These are phyloP conservation scores for Drosophila eugracilis DNA, from an alignment of 1,140 invertebrate genomes.

Conservation along the genomic window DNA sequence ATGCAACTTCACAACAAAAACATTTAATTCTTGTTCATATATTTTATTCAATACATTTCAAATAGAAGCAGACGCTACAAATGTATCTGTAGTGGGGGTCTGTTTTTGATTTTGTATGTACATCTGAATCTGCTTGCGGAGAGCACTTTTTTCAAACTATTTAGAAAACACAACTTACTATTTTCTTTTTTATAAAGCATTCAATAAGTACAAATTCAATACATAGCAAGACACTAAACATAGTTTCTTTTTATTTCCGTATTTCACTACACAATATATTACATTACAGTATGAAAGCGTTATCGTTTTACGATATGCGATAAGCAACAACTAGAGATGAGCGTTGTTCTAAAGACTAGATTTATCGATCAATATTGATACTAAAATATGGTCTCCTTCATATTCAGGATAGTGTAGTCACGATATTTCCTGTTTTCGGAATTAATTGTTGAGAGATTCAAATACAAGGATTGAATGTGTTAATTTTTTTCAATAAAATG, in stretches of 20 bases:
- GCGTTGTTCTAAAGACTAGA: not conserved
- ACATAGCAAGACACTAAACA: not conserved
- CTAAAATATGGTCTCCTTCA: too few species aligned
- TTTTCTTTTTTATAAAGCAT: not conserved
- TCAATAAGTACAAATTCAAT: constrained; percentile 9
- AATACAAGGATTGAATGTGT: too few species aligned
- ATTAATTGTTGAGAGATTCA: too few species aligned
- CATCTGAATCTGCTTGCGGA: constrained; percentile 19
- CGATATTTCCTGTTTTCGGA: too few species aligned
- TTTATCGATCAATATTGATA: not conserved
- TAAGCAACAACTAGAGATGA: constrained; percentile 18
- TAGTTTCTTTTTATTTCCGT: constrained; percentile 3
- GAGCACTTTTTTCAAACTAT: not conserved
- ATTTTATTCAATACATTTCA: not conserved
- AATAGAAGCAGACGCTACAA: not conserved
- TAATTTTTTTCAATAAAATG: too few species aligned
- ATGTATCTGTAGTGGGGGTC: constrained; percentile 4
- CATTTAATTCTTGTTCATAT: not conserved
- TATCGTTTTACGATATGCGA: not conserved
- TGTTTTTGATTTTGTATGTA: constrained; percentile 34
- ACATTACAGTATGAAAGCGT: constrained; percentile 15
- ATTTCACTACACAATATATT: constrained; percentile 14
- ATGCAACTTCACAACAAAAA: too few species aligned
- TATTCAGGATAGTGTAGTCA: too few species aligned
- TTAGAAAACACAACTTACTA: not conserved